Conservation (phyloP, 2,888 invertebrate species). For the Allolobophora icterica region DNA sequence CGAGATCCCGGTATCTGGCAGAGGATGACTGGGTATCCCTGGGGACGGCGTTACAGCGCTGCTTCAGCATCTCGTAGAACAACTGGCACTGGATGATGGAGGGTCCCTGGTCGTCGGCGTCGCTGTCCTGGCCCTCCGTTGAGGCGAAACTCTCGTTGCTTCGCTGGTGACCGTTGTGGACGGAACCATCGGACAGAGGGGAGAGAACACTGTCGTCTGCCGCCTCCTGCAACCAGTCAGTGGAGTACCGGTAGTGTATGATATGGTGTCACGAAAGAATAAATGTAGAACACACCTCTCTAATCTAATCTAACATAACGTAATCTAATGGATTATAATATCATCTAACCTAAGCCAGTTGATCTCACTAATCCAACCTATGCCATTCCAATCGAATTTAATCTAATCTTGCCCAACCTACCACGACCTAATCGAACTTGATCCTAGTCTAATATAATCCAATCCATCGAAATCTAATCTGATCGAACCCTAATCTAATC, state of each 20-base stretch:
- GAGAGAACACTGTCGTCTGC: conserved; percentile 1
- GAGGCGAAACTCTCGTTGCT: conserved; percentile 60
- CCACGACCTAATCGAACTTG: too few species aligned
- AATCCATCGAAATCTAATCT: too few species aligned
- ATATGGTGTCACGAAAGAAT: too few species aligned
- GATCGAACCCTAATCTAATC: too few species aligned
- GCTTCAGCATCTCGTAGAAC: conserved; percentile 59
- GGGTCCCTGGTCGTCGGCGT: conserved; percentile 53
- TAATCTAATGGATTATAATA: too few species aligned
- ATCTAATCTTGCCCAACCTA: too few species aligned
- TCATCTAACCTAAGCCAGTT: too few species aligned
- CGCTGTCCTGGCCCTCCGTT: conserved; percentile 43
- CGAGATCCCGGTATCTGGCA: not conserved
- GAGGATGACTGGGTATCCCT: not conserved
- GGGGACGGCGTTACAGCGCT: conserved; percentile 50
- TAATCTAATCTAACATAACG: too few species aligned
- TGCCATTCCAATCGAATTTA: too few species aligned
- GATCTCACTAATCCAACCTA: not conserved
- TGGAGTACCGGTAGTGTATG: not conserved
- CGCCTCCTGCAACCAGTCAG: not conserved
- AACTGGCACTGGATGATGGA: conserved; percentile 56
- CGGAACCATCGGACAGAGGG: not conserved
- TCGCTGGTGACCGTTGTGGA: conserved; percentile 55
- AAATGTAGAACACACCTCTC: too few species aligned
- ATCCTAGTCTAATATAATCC: too few species aligned